Evolutionary conservation across 1,140 invertebrate species (phyloP), one percentile per base, ranked within the genome.

Genomic region (Ips typographus): DNA sequence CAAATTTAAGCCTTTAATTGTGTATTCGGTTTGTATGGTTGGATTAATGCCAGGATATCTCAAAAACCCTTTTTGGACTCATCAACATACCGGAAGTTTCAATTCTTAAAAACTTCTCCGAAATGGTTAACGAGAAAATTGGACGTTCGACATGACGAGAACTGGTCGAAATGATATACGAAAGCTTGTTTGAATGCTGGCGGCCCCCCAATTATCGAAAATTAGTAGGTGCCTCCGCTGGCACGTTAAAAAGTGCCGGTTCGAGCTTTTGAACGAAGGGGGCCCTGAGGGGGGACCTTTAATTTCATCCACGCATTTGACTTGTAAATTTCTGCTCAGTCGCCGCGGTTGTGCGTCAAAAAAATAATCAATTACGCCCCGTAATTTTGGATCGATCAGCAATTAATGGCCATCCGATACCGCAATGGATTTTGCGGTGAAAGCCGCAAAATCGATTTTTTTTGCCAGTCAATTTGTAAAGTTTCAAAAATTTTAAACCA

Each of bases 111-210:
- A 63, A 39, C 55, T 66, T 66, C 64, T 66, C 49, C 56, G 64
- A 66, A 66, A 66, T 66, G 57, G 64, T 66, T 66, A 66, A 66
- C 64, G 58, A 66, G 64, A 66, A 66, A 66, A 66, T 66, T 66
- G 64, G 64, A 36, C 43, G 51, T 41, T 58, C 64, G 53, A 40
- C 64, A 66, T 66, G 56, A 66, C 64, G 56, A 66, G 64, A 57
- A n/a, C 38, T 8, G 7, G n/a, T 52, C 37, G 37, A 41, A 61
- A 66, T 66, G 64, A 66, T 66, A 66, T 66, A 66, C 64, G 55
- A 58, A 40, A 43, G 64, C 64, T 58, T 58, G 64, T 66, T 66
- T 66, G 53, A 66, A 58, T 66, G 57, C 64, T 44, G 42, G 55
- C 58, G 39, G 64, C 64, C 64, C 64, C 22, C 40, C 64, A 66